Base-by-base conservation (phyloP, 2,888 invertebrate genomes). In the Drosophila engyochracea region DNA sequence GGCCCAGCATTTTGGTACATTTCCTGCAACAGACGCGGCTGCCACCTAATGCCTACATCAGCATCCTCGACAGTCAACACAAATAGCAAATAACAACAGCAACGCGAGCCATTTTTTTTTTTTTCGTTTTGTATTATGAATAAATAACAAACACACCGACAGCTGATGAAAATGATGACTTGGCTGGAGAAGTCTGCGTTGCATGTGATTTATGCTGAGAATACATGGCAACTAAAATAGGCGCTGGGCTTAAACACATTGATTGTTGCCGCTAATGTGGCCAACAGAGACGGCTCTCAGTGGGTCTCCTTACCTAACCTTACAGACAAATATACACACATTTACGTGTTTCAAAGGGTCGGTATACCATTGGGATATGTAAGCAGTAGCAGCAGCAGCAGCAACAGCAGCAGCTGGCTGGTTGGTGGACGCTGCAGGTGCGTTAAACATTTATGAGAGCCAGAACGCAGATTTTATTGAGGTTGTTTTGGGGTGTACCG, bases 371-470 rank as follows among this genome's bases (percentile, higher is more conserved):
- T 6, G 72, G 71, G 47, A 51, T 51, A 41, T 19, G 71, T 31
- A 28, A 52, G 39, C 49, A 75, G 54, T 4, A 25, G 22, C 14
- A 22, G 39, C 16, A 35, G 14, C 5, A 9, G 10, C n/a, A 41
- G n/a, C 44, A n/a, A 14, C 22, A 14, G 39, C 53, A 75, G 58
- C 81, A 67, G 52, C 59, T 55, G 51, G 67, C 51, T 79, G 77
- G 33, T 62, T 55, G 58, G n/a, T 60, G 72, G 60, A 35, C 49
- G 73, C 33, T 85, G 86, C 87, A 90, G 89, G 89, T 90, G 90
- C 82, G 74, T 90, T 90, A 85, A 87, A 87, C 90, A 89, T 87
- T 90, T 90, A 87, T 90, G 86, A 83, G 76, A 71, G 69, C 62
- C 81, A 67, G 70, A 65, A 79, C 82, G 76, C 72, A 72, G 73